Evolutionary conservation across 2,888 invertebrate genomes (phyloP), one percentile per base, ranked within the genome.

Genomic region (Ectemnius continuus): DNA sequence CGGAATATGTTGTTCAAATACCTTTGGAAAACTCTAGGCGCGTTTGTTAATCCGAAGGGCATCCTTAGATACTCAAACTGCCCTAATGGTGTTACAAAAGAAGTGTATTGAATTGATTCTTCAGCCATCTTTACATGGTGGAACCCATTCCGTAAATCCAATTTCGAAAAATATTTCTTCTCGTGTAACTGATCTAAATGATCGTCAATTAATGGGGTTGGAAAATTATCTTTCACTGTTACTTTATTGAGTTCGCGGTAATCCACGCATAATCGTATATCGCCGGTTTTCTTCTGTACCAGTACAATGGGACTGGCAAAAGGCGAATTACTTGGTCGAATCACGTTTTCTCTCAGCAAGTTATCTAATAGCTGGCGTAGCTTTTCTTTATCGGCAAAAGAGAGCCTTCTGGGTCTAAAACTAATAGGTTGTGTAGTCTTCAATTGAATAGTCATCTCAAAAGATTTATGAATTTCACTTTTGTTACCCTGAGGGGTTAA

Each of bases 301-400:
- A 65, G n/a, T 6, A 65, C 65, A n/a, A 58, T 65, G 8, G 65
- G 65, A 8, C 65, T 59, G 2, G 48, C 48, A 8, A n/a, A 48
- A 4, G 59, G 59, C 4, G 59, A 66, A 23, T 66, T 59, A 18
- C 60, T 67, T 6, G 67, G 67, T 5, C 67, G n/a, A 60, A 67
- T 67, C 23, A 67, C 47, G 1, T 26, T n/a, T 11, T 26, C 5
- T 28, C 47, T 26, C 0, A 59, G 16, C 6, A 67, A 28, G 2
- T 48, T 13, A 5, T 67, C 60, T 6, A 67, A 14, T 36, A 67
- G n/a, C 4, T 14, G 3, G 5, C 23, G 47, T 1, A 67, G 4
- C 16, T 67, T 67, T n/a, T 48, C 52, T 18, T 28, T 60, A 14
- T 67, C 52, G 1, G 52, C 48, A 14, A 60, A 60, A 5, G 60